Conservation (phyloP, 2,888 invertebrate genomes). For the Eumacrocentrus americanus region DNA sequence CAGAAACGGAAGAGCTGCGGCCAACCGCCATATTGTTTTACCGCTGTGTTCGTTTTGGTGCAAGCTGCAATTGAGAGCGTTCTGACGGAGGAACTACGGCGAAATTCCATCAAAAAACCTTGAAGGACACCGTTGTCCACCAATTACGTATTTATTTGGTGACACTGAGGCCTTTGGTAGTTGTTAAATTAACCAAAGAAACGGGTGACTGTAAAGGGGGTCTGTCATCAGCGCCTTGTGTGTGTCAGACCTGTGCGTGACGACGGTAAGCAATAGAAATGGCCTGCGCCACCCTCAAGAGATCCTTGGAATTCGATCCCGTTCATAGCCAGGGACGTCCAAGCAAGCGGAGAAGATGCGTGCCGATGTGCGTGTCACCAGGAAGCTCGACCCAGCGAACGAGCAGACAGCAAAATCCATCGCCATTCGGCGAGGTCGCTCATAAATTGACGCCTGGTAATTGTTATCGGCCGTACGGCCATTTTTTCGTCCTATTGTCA, state of each 20-base stretch:
- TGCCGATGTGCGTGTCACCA: slow-evolving; percentile 79
- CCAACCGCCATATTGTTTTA: slow-evolving; percentile 58
- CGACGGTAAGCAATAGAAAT: slow-evolving; percentile 67
- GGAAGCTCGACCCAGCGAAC: slow-evolving; percentile 55
- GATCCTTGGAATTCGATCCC: slow-evolving; percentile 94
- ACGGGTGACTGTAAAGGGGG: no score
- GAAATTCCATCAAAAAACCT: slow-evolving; percentile 38
- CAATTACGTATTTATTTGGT: neutral
- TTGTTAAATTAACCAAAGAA: no score
- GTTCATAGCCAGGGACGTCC: slow-evolving; percentile 81
- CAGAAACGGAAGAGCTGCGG: no score
- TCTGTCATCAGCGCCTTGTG: slow-evolving; percentile 28
- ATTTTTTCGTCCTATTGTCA: slow-evolving; percentile 46
- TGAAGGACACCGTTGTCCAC: slow-evolving; percentile 23
- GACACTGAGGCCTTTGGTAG: no score
- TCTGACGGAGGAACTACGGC: neutral
- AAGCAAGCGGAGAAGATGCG: slow-evolving; percentile 88
- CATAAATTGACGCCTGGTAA: slow-evolving; percentile 88
- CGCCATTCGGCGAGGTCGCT: slow-evolving; percentile 83
- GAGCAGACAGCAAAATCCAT: slow-evolving; percentile 65
- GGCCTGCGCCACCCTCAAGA: slow-evolving; percentile 98
- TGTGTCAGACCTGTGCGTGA: slow-evolving; percentile 13
- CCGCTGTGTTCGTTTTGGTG: slow-evolving; percentile 58
- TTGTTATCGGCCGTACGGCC: slow-evolving; percentile 45
- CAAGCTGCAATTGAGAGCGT: slow-evolving; percentile 36